Evolutionary conservation across 1,140 invertebrate genomes (phyloP), one percentile per base, ranked within the genome.

Genomic region (Helicoverpa armigera): DNA sequence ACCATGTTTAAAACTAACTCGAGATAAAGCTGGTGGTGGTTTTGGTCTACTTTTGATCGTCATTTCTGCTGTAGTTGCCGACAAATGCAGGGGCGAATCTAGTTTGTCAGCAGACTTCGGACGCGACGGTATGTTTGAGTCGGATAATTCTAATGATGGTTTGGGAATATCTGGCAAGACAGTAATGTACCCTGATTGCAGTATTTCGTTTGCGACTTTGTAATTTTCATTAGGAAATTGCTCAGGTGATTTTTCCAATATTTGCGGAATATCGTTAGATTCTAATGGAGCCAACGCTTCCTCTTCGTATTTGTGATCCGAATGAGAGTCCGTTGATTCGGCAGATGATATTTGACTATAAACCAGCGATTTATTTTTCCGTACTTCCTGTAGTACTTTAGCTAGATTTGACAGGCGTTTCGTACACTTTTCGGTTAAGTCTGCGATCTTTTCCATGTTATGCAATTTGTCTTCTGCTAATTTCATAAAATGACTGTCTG

Each of bases 301-400:
- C 86, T 88, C 89, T n/a, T 90, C 86, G 0, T 86, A 84, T 80
- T 86, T 90, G n/a, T 83, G 79, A 31, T 93, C 92, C 10, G 87
- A 85, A 51, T 93, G 92, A 7, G 92, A 93, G 70, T 77, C 75
- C 2, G 91, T 84, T 14, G 89, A 86, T 58, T 93, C 92, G 2
- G 91, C 90, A n/a, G 89, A 87, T 51, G 93, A 93, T 48, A 94
- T 87, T 80, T 94, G 92, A 58, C 87, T 92, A 35, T 95, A 94
- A 72, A 84, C 88, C 83, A 91, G 78, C 61, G 92, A 91, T 87
- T 96, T 96, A 87, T 96, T 96, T 87, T 90, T 91, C 58, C 96
- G 91, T 1, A 96, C 94, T 91, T 96, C 93, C 73, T 96, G 93
- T 35, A 96, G 92, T 85, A 96, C 95, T 81, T 93, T 93, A 2